A percentile compares a stretch with the other conserved stretches of the same genome.
Conservation (phyloP, 2,888 invertebrate species). For the Tyria jacobaeae region DNA sequence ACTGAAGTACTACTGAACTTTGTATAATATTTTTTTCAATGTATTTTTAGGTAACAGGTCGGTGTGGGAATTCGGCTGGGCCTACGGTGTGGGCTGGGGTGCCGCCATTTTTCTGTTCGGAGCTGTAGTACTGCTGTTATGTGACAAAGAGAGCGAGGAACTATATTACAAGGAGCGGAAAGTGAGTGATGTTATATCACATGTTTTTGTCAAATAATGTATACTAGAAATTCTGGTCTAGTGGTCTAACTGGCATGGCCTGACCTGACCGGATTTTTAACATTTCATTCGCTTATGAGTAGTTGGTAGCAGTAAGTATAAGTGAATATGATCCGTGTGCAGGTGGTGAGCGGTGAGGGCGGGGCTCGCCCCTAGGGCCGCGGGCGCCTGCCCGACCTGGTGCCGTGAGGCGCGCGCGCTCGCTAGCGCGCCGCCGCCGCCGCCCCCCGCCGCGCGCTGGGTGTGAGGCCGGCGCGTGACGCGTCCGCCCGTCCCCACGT, state of each 20-base stretch:
- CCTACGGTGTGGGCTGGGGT: conserved; percentile 99
- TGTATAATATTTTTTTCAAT: not conserved
- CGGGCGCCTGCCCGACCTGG: conserved; percentile 87
- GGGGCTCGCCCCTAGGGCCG: conserved; percentile 85
- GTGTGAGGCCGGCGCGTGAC: not conserved
- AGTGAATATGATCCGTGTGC: conserved; percentile 12
- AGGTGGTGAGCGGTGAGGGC: conserved; percentile 79
- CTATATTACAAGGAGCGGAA: conserved; percentile 99
- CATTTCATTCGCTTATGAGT: too few relatives aligned
- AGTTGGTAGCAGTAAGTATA: not conserved
- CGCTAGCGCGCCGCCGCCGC: conserved; percentile 52
- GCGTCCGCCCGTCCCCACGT: not conserved
- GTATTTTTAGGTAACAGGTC: conserved; percentile 91
- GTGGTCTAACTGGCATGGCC: too few relatives aligned
- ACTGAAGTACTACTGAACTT: not conserved
- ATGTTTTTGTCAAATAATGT: not conserved
- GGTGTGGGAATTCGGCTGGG: conserved; percentile 99
- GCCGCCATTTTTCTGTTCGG: conserved; percentile 98
- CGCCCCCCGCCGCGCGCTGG: conserved; percentile 24
- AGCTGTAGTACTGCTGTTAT: conserved; percentile 96
- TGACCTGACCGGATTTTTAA: too few relatives aligned
- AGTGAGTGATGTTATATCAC: conserved; percentile 81
- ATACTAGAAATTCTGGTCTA: too few relatives aligned
- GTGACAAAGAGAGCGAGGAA: conserved; percentile 99
- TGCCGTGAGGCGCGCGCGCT: conserved; percentile 81